These are phyloP conservation scores for Copsychus sechellarum DNA, from an alignment of 2,113 vertebrate genomes.

Conservation along the genomic window DNA sequence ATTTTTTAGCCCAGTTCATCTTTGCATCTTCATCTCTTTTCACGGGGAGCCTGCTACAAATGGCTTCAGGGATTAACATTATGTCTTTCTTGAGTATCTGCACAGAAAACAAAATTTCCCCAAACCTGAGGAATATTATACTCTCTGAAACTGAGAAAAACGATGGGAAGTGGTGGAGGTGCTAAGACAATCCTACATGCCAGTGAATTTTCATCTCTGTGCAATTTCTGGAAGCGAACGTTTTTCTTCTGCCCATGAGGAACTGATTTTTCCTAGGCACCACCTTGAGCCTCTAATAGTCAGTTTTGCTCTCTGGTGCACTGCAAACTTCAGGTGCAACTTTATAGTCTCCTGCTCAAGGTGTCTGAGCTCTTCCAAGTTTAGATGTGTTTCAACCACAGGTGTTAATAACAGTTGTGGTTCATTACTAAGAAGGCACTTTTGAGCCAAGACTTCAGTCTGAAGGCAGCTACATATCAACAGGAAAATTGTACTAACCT, in stretches of 20 bases:
- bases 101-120: not conserved
- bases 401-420: not conserved
- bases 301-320: not conserved
- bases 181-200: not conserved
- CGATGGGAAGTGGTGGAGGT: rapidly evolving
- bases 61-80: not conserved
- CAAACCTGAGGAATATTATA: not conserved
- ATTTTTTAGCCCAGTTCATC: not conserved
- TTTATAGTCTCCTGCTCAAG: not conserved
- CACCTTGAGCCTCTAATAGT: not conserved
- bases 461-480: not conserved
- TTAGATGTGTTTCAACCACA: not conserved
- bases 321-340: not conserved
- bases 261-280: not conserved
- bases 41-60: not conserved
- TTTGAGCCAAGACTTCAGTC: not conserved
- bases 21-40: not conserved
- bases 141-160: not conserved
- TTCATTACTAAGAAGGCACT: not conserved
- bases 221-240: not conserved
- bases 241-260: not conserved
- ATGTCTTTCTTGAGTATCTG: not conserved
- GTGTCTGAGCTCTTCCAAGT: rapidly evolving
- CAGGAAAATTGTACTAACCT: not conserved
- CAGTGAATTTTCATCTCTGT: not conserved